phyloP scores from a whole-genome alignment of 2,888 invertebrate genomes.

The Sthenelais limicola region DNA sequence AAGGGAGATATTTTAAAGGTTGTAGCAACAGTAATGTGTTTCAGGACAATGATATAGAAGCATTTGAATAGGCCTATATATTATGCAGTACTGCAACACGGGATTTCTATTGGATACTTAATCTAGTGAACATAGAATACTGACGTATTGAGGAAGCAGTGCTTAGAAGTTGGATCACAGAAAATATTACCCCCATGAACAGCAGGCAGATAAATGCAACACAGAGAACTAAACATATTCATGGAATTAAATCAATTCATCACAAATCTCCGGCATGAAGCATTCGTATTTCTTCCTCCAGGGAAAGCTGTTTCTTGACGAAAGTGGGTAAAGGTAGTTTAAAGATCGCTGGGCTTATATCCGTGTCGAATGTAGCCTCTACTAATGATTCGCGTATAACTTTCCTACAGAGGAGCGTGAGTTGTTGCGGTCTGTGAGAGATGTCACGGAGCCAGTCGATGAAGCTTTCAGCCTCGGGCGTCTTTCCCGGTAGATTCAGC shows the following conservation, averaged over 20 bases:
- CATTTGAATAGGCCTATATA: too few relatives aligned
- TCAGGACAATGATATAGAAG: too few relatives aligned
- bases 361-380: conserved; percentile 30
- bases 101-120: too few relatives aligned
- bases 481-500: conserved; percentile 58
- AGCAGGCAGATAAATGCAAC: too few relatives aligned
- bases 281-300: conserved; percentile 36
- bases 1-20: too few relatives aligned
- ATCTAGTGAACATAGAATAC: too few relatives aligned
- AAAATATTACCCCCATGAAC: too few relatives aligned
- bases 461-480: conserved; percentile 49
- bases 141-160: too few relatives aligned
- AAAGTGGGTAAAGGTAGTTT: conserved; percentile 38
- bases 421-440: conserved; percentile 29
- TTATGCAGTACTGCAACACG: too few relatives aligned
- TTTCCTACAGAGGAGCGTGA: conserved; percentile 15
- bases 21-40: too few relatives aligned
- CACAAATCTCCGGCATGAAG: conserved; percentile 26
- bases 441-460: conserved; percentile 46
- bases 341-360: conserved; percentile 39
- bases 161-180: too few relatives aligned
- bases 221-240: background rate
- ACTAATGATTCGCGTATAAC: conserved; percentile 38
- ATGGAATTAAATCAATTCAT: background rate
- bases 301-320: conserved; percentile 26